phyloP scores from a whole-genome alignment of 2,888 invertebrate species.

The Hyposoter didymator region DNA sequence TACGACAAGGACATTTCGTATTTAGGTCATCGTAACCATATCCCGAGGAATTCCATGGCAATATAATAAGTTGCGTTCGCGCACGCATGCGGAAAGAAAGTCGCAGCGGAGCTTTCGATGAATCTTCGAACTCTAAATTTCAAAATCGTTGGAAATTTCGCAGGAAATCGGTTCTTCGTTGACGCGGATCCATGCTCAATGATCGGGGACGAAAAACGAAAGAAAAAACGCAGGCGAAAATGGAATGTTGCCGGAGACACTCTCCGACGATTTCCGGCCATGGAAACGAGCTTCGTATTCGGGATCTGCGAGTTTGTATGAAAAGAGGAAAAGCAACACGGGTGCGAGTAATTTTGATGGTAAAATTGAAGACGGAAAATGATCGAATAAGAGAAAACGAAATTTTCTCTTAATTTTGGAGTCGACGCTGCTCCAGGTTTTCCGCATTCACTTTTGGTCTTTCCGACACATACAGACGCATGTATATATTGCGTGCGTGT shows the following conservation, averaged over 20 bases:
- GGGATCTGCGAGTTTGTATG: no score
- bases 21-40: conserved; percentile 56
- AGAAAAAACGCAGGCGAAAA: no score
- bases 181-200: not conserved
- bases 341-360: not conserved
- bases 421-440: not conserved
- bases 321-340: no score
- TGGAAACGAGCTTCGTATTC: no score
- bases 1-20: conserved; percentile 47
- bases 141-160: not conserved
- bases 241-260: no score
- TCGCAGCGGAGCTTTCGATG: not conserved
- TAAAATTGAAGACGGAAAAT: not conserved
- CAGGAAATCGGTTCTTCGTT: not conserved
- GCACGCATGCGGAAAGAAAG: not conserved
- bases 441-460: not conserved
- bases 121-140: not conserved
- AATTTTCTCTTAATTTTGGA: not conserved
- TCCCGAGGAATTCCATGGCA: conserved; percentile 45
- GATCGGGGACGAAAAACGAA: not conserved
- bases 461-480: not conserved
- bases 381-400: not conserved
- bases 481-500: not conserved
- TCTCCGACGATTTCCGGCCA: no score
- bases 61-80: conserved; percentile 34